A percentile compares a stretch with the other conserved stretches of the same genome.
phyloP scores from a whole-genome alignment of 2,113 vertebrate genomes.

The Rhizomys pruinosus region DNA sequence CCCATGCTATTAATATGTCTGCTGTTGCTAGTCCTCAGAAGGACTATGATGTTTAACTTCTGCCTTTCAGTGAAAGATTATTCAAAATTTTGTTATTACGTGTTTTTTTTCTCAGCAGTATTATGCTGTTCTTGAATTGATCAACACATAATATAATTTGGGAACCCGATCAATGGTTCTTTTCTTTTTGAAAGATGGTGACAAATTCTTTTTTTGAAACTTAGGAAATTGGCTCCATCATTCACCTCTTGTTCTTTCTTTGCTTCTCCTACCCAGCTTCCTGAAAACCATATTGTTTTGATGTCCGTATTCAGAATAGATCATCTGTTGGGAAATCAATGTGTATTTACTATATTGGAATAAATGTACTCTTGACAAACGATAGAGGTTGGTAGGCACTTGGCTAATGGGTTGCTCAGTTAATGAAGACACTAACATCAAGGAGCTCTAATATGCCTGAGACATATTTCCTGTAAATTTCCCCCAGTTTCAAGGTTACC shows the following conservation, averaged over 20 bases:
- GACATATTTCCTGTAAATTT: conserved; percentile 59
- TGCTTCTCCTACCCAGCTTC: conserved; percentile 45
- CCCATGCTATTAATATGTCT: conserved; percentile 69
- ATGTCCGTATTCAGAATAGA: conserved; percentile 46
- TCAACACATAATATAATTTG: conserved; percentile 73
- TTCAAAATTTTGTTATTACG: conserved; percentile 72
- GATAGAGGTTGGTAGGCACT: neutral
- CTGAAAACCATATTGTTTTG: conserved; percentile 71
- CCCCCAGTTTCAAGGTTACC: conserved; percentile 59
- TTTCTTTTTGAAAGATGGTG: conserved; percentile 68
- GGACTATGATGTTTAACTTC: conserved; percentile 80
- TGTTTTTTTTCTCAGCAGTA: conserved; percentile 64
- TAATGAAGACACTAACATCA: conserved; percentile 60
- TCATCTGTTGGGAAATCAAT: conserved; percentile 49
- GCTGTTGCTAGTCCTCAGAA: conserved; percentile 73
- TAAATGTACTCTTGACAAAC: conserved; percentile 47
- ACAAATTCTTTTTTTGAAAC: conserved; percentile 71
- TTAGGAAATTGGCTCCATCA: conserved; percentile 64
- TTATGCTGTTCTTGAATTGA: conserved; percentile 69
- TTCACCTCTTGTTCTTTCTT: conserved; percentile 62
- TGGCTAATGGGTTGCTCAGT: conserved; percentile 35
- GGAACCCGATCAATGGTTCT: conserved; percentile 58
- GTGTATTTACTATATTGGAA: conserved; percentile 34
- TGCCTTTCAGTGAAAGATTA: conserved; percentile 77
- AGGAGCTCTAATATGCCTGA: conserved; percentile 4